Evolutionary conservation across 2,797 vertebrate genomes (phyloP).

Genomic region (Gymnocypris eckloni): DNA sequence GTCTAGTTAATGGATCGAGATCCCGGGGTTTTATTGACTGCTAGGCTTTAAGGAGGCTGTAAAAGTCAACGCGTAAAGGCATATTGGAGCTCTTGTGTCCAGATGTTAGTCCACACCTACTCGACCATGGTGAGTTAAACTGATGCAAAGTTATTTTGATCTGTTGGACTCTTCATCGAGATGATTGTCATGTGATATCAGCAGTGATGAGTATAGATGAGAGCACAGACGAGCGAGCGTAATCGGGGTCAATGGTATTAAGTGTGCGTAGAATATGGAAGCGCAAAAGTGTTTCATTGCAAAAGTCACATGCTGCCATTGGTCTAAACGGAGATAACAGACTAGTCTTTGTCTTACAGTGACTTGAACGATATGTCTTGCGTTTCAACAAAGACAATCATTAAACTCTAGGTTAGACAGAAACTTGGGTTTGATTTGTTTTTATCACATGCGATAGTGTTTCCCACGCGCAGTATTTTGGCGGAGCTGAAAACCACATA

Average conservation of each 20-base stretch:
- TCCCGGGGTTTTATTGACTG: conserved; percentile 61
- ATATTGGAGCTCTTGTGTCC: conserved; percentile 64
- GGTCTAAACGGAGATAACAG: conserved; percentile 17
- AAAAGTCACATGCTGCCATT: conserved; percentile 41
- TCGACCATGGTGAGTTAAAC: conserved; percentile 89
- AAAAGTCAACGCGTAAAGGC: conserved; percentile 27
- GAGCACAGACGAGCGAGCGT: background rate
- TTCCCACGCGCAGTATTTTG: background rate
- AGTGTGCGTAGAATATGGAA: background rate
- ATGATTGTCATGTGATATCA: conserved; percentile 43
- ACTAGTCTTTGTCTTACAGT: conserved; percentile 27
- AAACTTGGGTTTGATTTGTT: conserved; percentile 1
- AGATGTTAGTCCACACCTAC: conserved; percentile 96
- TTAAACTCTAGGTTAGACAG: background rate
- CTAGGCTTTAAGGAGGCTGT: background rate
- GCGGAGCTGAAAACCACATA: background rate
- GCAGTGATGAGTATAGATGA: background rate
- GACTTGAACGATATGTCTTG: background rate
- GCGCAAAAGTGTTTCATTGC: conserved; percentile 10
- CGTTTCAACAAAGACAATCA: conserved; percentile 4
- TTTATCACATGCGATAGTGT: background rate
- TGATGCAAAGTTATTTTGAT: background rate
- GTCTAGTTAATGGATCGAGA: conserved; percentile 9
- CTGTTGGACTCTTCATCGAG: conserved; percentile 5
- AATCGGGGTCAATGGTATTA: background rate